phyloP scores from a whole-genome alignment of 2,797 vertebrate species.

The Dallia pectoralis region DNA sequence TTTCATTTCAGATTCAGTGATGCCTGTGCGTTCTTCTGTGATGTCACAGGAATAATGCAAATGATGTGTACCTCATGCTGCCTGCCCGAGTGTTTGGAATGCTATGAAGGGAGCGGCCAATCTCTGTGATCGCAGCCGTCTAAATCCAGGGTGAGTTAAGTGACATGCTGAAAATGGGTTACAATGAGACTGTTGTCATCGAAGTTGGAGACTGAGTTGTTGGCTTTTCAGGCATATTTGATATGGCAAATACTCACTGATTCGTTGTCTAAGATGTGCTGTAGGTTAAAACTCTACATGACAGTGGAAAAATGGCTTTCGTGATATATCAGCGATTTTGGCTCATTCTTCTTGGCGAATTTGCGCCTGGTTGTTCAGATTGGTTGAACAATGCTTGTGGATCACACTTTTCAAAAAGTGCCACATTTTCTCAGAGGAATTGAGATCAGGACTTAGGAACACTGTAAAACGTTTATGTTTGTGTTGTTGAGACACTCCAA shows the following conservation, averaged over 20 bases:
- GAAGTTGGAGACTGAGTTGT: neutral
- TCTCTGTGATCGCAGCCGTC: constrained; percentile 19
- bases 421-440: too few relatives aligned
- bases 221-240: neutral
- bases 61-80: constrained; percentile 38
- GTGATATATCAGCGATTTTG: too few relatives aligned
- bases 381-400: too few relatives aligned
- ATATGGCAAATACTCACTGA: neutral
- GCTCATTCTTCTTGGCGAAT: too few relatives aligned
- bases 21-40: constrained; percentile 45
- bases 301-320: too few relatives aligned
- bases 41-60: constrained; percentile 57
- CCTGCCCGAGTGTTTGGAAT: neutral
- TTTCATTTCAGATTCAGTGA: constrained; percentile 48
- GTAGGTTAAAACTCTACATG: neutral
- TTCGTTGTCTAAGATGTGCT: neutral
- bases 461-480: too few relatives aligned
- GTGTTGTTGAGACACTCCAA: too few relatives aligned
- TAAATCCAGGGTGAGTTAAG: constrained; percentile 17
- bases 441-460: too few relatives aligned
- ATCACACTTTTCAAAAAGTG: too few relatives aligned
- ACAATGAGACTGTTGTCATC: neutral
- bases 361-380: too few relatives aligned
- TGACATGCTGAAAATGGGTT: constrained; percentile 18
- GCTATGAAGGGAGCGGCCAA: neutral